Base-by-base conservation (phyloP, 2,797 vertebrate genomes). In the Jordanella pulchra region DNA sequence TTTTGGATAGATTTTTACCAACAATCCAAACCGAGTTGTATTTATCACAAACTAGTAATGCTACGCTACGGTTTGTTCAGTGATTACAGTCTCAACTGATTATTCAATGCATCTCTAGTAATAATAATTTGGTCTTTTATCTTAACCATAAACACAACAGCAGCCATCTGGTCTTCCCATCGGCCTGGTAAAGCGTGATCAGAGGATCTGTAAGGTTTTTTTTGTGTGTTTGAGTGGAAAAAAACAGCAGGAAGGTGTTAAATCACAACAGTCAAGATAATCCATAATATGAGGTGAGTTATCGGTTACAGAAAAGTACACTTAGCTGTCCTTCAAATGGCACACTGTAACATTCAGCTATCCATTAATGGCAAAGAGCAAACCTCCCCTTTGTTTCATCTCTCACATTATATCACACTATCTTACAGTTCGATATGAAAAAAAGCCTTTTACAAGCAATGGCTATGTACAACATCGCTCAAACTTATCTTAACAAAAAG, bases 381-480 rank as follows among this genome's bases (percentile, higher is more conserved):
- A 64, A 10, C 70, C 80, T 72, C 80, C 71, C 66, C 68, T 50
- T 67, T 18, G 48, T 71, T 74, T 73, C 79, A 73, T 65, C 71
- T 70, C 71, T 75, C 69, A 65, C 75, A 83, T 69, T 83, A 82
- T 82, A 48, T 87, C 82, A 86, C 82, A 86, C 72, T 81, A 86
- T 90, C 72, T 80, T 86, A 89, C 88, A 89, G 82, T 60, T 25
- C 61, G 64, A 75, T 78, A 32, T 55, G 70, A 71, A 72, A 81
- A 82, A 80, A 87, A 85, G 83, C 85, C 87, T 90, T 91, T 89
- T 90, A 90, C 89, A 92, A 90, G 90, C 87, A 81, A 73, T 23
- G 67, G 79, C 50, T 91, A 90, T 91, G 67, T 93, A 93, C 92
- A 93, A 47, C 67, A 27, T 76, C 67, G 67, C 78, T 83, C 82